phyloP scores from a whole-genome alignment of 2,888 invertebrate species.

The Amiota minor region DNA sequence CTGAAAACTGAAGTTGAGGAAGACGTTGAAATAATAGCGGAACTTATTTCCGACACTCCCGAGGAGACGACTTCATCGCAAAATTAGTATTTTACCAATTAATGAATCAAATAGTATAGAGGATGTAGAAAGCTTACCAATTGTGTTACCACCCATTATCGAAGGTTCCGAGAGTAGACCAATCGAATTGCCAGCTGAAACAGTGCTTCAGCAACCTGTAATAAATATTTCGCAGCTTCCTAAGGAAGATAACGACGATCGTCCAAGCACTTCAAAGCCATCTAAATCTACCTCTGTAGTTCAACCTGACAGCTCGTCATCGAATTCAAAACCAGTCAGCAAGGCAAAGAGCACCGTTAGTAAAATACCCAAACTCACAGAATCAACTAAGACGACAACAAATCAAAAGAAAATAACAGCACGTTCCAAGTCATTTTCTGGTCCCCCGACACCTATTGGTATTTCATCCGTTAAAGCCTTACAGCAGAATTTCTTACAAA shows the following conservation, averaged over 20 bases:
- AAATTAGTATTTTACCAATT: conserved; percentile 36
- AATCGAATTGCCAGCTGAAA: conserved; percentile 52
- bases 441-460: conserved; percentile 66
- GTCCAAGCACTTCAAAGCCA: conserved; percentile 31
- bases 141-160: conserved; percentile 54
- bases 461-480: conserved; percentile 70
- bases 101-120: conserved; percentile 47
- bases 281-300: neutral
- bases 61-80: neutral
- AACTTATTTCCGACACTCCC: neutral
- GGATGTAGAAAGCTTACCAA: conserved; percentile 53
- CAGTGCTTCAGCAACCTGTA: conserved; percentile 55
- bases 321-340: conserved; percentile 34
- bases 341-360: conserved; percentile 50
- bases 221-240: conserved; percentile 26
- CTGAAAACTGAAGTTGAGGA: conserved; percentile 37
- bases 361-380: conserved; percentile 63
- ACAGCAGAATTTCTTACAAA: conserved; percentile 68
- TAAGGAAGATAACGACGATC: conserved; percentile 29
- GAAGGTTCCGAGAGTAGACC: conserved; percentile 54
- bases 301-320: conserved; percentile 4
- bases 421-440: conserved; percentile 72
- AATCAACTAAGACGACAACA: conserved; percentile 38
- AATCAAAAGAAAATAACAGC: conserved; percentile 59
- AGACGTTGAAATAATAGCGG: neutral